Evolutionary conservation across 2,888 invertebrate species (phyloP).

Genomic region (Melangyna quadrimaculata): DNA sequence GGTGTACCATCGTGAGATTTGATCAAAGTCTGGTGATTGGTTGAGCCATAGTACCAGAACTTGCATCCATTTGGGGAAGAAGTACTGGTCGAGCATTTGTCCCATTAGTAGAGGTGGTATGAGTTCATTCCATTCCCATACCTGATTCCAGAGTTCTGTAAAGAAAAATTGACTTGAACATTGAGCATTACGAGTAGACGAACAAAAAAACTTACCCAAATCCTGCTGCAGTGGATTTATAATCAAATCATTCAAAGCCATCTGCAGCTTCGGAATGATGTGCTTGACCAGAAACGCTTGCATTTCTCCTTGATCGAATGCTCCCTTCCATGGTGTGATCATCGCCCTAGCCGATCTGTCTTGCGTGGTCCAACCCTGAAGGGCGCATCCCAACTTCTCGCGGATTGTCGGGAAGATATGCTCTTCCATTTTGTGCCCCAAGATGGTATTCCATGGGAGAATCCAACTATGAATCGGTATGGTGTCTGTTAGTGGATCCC

Average conservation of each 20-base stretch:
- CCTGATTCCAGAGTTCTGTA: constrained; percentile 95
- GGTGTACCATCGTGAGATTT: constrained; percentile 93
- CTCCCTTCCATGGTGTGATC: constrained; percentile 92
- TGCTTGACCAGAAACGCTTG: constrained; percentile 92
- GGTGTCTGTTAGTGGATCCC: constrained; percentile 98
- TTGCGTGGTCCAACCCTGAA: constrained; percentile 97
- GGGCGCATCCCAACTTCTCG: constrained; percentile 93
- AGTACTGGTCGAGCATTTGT: constrained; percentile 90
- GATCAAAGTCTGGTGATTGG: constrained; percentile 93
- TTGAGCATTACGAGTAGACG: not conserved
- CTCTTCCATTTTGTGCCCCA: constrained; percentile 84
- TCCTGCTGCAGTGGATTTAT: constrained; percentile 89
- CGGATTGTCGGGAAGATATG: constrained; percentile 94
- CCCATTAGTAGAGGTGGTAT: constrained; percentile 90
- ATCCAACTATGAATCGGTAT: constrained; percentile 98
- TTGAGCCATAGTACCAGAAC: constrained; percentile 94
- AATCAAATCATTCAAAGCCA: constrained; percentile 85
- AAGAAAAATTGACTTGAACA: constrained; percentile 29
- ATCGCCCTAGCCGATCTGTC: constrained; percentile 96
- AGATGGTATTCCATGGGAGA: constrained; percentile 95
- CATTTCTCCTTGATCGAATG: constrained; percentile 89
- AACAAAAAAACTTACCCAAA: constrained; percentile 81
- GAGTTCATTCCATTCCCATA: constrained; percentile 95
- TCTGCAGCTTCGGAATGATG: constrained; percentile 93
- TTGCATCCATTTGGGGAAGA: constrained; percentile 96